Base-by-base conservation (phyloP, 1,140 invertebrate genomes). In the Pseudomyrmex concolor region DNA sequence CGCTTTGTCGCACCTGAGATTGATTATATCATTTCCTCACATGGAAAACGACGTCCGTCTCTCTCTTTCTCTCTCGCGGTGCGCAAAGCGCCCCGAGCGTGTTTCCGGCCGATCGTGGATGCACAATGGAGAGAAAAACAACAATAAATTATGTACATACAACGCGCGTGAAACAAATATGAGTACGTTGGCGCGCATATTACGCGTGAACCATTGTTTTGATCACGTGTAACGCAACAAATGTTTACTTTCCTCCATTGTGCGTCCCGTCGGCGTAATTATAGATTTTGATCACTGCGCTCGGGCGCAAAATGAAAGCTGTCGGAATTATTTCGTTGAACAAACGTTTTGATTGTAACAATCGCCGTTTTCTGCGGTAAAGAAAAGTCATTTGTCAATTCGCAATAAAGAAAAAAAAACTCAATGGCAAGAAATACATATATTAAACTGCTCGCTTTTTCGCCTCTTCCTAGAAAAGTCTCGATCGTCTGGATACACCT, bases 1-100 rank as follows among this genome's bases (percentile, higher is more conserved):
- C 91, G 97, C 97, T 95, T 96, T 96, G 96, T 98, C 98, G 94
- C 98, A 98, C 96, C 97, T 98, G 71, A 17, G 96, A n/a, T 19
- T 48, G 34, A 34, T 34, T 34, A 34, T 84, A 51, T 70, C 64
- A 84, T 84, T 74, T 19, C 15, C 45, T 34, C 5, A 34, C 4
- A 34, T 34, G 34, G 34, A 34, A 34, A 5, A 34, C 34, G 34
- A 71, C n/a, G 64, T 80, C 57, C 19, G 25, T 57, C 13, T 81
- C 48, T 50, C 48, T 50, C 48, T 50, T 9, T 74, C n/a, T 34
- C 34, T 59, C 5, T 7, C 34, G 4, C 34, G 34, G 34, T 0
- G 34, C 34, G 4, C 34, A 5, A 34, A 34, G 34, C 34, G 4
- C 34, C 5, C 34, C 34, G 34, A 34, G 4, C 34, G 34, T 34